These are phyloP conservation scores for Hydrophis major DNA, from an alignment of 2,797 vertebrate genomes.

Conservation along the genomic window DNA sequence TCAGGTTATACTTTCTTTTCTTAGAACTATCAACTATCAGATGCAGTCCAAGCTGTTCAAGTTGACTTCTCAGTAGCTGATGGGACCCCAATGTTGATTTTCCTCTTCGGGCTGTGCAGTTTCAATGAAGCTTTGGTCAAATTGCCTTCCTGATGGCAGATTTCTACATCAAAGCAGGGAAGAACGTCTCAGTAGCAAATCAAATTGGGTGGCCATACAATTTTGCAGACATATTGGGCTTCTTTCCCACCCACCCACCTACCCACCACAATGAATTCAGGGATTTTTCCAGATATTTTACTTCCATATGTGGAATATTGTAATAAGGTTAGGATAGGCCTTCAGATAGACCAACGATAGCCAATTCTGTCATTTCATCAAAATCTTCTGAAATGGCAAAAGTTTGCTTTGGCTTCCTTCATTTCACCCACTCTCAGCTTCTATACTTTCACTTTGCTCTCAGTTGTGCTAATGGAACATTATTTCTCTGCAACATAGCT, in stretches of 20 bases:
- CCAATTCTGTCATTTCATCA: neutral
- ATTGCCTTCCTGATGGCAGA: neutral
- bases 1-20: neutral
- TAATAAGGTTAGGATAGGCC: neutral
- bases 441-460: neutral
- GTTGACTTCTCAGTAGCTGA: neutral
- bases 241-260: neutral
- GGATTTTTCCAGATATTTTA: neutral
- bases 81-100: neutral
- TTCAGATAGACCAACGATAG: neutral
- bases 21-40: neutral
- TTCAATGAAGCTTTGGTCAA: neutral
- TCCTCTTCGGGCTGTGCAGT: neutral
- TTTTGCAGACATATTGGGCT: neutral
- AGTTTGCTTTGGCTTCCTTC: neutral
- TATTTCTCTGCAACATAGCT: neutral
- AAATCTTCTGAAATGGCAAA: neutral
- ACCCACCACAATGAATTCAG: neutral
- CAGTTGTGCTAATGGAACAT: neutral
- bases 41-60: neutral
- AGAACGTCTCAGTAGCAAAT: neutral
- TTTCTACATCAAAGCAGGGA: neutral
- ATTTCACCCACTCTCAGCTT: neutral
- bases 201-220: neutral
- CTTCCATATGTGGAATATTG: neutral